Conservation (phyloP, 2,888 invertebrate genomes). For the Brachylomia viminalis region DNA sequence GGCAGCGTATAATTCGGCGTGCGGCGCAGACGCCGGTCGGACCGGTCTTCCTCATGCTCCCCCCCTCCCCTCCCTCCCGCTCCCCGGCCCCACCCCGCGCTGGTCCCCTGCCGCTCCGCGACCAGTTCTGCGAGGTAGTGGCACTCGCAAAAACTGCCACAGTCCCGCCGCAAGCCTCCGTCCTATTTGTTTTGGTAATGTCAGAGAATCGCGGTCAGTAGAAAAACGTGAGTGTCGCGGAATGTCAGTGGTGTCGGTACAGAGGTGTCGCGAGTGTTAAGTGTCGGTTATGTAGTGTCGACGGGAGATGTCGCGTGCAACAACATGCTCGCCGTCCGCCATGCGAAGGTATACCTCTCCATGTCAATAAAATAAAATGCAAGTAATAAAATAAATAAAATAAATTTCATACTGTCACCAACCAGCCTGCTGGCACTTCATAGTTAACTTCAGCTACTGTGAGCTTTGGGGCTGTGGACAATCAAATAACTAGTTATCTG, state of each 20-base stretch:
- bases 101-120: conserved; percentile 35
- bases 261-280: conserved; percentile 60
- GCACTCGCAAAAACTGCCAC: conserved; percentile 73
- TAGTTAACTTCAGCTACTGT: not conserved
- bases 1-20: conserved; percentile 63
- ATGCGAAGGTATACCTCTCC: conserved; percentile 78
- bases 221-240: conserved; percentile 55
- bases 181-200: conserved; percentile 73
- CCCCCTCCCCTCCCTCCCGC: conserved; percentile 27
- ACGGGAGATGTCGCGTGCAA: conserved; percentile 75
- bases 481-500: not conserved
- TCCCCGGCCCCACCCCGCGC: conserved; percentile 25
- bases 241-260: conserved; percentile 58
- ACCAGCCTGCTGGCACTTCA: not conserved
- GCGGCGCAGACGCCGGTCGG: conserved; percentile 65
- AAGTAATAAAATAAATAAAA: too few species aligned
- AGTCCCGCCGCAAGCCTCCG: conserved; percentile 65
- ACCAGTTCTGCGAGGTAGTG: conserved; percentile 64
- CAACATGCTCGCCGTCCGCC: conserved; percentile 83
- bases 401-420: conserved; percentile 10
- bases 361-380: too few species aligned
- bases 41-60: conserved; percentile 62
- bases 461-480: not conserved
- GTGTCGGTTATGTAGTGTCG: conserved; percentile 65
- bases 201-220: conserved; percentile 59